phyloP scores from a whole-genome alignment of 2,888 invertebrate genomes.

The Zhengitettix transpicula region DNA sequence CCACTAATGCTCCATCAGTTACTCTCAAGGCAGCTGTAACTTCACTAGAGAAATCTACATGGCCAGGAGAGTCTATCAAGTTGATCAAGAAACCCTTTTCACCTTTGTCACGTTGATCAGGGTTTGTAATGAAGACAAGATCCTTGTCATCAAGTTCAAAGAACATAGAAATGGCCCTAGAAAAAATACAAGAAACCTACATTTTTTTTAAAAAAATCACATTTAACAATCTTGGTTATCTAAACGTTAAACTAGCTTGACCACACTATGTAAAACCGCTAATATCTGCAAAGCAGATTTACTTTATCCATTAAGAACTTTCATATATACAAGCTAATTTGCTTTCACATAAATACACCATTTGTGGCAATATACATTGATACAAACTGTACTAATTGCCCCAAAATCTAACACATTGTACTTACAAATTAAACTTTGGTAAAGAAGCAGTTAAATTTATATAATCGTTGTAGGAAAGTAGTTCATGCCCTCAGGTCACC shows the following conservation, averaged over 20 bases:
- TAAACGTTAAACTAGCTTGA: neutral
- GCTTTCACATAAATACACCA: neutral
- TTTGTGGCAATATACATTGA: neutral
- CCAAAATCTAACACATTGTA: neutral
- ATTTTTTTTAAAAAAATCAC: neutral
- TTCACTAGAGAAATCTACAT: conserved; percentile 99
- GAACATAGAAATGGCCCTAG: conserved; percentile 97
- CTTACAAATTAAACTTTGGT: too few relatives aligned
- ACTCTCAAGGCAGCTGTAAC: conserved; percentile 99
- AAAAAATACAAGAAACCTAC: conserved; percentile 14
- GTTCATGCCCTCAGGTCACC: too few relatives aligned
- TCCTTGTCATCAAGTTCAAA: conserved; percentile 94
- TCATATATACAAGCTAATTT: neutral
- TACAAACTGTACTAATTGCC: neutral
- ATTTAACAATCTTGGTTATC: neutral
- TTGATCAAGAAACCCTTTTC: conserved; percentile 98
- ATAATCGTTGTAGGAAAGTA: too few relatives aligned
- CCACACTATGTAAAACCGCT: neutral
- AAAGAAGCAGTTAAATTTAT: too few relatives aligned
- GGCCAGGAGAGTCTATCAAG: conserved; percentile 98
- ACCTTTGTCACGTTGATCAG: conserved; percentile 78
- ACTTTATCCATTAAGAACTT: neutral
- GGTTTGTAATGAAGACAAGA: conserved; percentile 77
- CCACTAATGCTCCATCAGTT: conserved; percentile 98
- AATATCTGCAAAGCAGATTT: neutral